A percentile compares a stretch with the other conserved stretches of the same genome.
Conservation (phyloP, 2,888 invertebrate genomes). For the Hypomecis atomaria region DNA sequence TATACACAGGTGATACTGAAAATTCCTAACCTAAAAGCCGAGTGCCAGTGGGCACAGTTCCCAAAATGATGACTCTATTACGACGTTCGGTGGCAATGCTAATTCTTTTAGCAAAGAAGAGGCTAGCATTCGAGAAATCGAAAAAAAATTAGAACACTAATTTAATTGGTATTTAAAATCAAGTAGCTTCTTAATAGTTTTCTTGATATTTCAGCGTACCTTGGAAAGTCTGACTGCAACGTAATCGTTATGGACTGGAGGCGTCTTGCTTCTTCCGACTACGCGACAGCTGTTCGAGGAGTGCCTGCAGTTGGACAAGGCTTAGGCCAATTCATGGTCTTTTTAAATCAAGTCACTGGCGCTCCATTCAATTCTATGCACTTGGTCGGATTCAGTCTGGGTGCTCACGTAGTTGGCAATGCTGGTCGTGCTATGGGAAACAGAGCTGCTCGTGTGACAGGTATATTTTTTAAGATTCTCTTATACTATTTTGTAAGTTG, state of each 20-base stretch:
- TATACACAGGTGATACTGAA: too few relatives aligned
- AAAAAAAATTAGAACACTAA: too few relatives aligned
- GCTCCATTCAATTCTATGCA: slow-evolving; percentile 52
- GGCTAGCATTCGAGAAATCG: too few relatives aligned
- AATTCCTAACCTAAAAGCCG: too few relatives aligned
- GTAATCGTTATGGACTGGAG: slow-evolving; percentile 65
- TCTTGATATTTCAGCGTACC: slow-evolving; percentile 45
- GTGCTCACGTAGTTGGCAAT: slow-evolving; percentile 63
- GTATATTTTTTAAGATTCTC: too few relatives aligned
- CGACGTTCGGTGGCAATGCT: too few relatives aligned
- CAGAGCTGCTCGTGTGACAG: slow-evolving; percentile 57
- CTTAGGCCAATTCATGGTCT: slow-evolving; percentile 58
- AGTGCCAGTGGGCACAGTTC: too few relatives aligned
- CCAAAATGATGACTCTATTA: too few relatives aligned
- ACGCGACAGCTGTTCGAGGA: slow-evolving; percentile 54
- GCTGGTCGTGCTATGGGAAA: slow-evolving; percentile 56
- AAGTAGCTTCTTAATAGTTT: too few relatives aligned
- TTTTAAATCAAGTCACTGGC: slow-evolving; percentile 49
- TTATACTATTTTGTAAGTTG: too few relatives aligned
- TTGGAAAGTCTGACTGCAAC: slow-evolving; percentile 53
- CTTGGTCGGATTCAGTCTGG: slow-evolving; percentile 63
- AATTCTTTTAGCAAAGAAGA: too few relatives aligned
- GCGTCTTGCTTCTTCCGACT: slow-evolving; percentile 52
- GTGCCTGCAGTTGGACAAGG: slow-evolving; percentile 58
- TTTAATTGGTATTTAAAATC: too few relatives aligned